phyloP scores from a whole-genome alignment of 2,113 vertebrate species.

The Lagopus leucura region DNA sequence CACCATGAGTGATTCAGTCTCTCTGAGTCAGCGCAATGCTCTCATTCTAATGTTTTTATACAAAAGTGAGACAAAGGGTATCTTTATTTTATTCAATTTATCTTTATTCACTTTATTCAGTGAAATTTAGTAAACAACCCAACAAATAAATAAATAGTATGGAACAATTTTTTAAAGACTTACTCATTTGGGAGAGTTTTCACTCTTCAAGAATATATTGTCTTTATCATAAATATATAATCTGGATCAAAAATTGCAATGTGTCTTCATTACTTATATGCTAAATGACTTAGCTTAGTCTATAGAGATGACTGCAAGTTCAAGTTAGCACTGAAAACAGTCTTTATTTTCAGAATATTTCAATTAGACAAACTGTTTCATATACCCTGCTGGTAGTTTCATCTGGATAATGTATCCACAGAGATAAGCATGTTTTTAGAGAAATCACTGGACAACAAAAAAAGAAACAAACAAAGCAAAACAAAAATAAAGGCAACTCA shows the following conservation, averaged over 20 bases:
- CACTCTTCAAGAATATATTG: neutral
- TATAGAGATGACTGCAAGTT: neutral
- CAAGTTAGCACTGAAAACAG: neutral
- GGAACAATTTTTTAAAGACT: neutral
- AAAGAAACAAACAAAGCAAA: neutral
- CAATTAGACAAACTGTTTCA: neutral
- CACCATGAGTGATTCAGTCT: accelerated
- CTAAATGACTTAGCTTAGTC: neutral
- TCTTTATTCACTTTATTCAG: neutral
- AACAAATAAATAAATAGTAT: neutral
- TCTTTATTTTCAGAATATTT: constrained; percentile 9
- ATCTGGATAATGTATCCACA: neutral
- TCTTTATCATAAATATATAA: neutral
- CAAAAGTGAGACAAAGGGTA: neutral
- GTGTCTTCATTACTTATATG: neutral
- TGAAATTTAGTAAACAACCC: neutral
- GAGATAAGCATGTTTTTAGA: neutral
- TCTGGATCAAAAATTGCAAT: neutral
- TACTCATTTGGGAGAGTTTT: neutral
- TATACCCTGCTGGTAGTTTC: neutral
- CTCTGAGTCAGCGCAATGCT: neutral
- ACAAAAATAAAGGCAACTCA: neutral
- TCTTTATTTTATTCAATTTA: too few relatives aligned
- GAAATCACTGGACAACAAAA: neutral
- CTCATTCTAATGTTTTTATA: neutral